These are phyloP conservation scores for Australoheros facetus DNA, from an alignment of 2,797 vertebrate genomes.

Conservation along the genomic window DNA sequence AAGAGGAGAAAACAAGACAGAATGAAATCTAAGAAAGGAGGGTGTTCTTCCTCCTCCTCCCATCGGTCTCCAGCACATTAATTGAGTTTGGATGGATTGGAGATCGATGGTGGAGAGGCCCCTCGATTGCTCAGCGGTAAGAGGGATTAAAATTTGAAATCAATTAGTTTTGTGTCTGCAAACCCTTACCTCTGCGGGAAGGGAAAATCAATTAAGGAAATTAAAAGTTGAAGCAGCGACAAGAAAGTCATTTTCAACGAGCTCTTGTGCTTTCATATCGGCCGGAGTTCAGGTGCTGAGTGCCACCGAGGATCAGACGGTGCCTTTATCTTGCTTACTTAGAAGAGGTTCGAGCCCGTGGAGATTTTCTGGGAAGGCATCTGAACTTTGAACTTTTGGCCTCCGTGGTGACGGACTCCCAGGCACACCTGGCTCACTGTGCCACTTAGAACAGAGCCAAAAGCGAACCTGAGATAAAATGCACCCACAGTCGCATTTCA, in stretches of 20 bases:
- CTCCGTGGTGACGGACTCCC: constrained; percentile 28
- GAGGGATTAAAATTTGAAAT: constrained; percentile 81
- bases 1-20: constrained; percentile 30
- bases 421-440: constrained; percentile 45
- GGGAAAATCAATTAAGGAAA: constrained; percentile 79
- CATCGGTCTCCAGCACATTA: constrained; percentile 69
- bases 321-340: constrained; percentile 27
- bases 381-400: constrained; percentile 57
- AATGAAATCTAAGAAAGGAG: constrained; percentile 35
- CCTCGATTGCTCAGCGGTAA: constrained; percentile 70
- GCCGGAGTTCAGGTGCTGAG: constrained; percentile 10
- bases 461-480: constrained; percentile 18
- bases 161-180: constrained; percentile 78
- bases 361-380: constrained; percentile 16
- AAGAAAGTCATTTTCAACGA: constrained; percentile 68
- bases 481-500: not conserved
- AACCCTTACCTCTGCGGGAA: constrained; percentile 70
- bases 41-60: constrained; percentile 33
- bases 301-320: constrained; percentile 40
- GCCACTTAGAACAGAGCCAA: constrained; percentile 18
- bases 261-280: constrained; percentile 55
- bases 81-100: constrained; percentile 81
- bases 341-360: constrained; percentile 15
- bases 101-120: constrained; percentile 72
- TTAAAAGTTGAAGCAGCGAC: constrained; percentile 77